Evolutionary conservation across 2,888 invertebrate genomes (phyloP), one percentile per base, ranked within the genome.

Genomic region (Cheilosia vulpina): DNA sequence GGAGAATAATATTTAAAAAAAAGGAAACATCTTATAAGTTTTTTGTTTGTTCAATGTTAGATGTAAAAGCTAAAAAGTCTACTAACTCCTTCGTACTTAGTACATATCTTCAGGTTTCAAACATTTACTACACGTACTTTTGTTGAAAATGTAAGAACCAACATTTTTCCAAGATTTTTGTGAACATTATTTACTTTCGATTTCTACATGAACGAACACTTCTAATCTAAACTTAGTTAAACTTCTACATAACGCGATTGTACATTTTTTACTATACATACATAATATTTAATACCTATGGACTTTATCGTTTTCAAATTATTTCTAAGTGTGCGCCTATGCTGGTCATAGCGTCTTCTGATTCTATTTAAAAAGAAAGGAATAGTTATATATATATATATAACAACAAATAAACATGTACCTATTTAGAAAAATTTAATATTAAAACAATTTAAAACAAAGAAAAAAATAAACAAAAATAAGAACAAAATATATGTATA

Each of bases 271-370:
- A 85, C 80, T 76, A 80, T 60, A 38, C 60, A 50, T 50, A 72
- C 31, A 57, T 27, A 34, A 76, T 66, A 80, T 76, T 75, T 76
- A 80, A 85, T 71, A 85, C 55, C 58, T 80, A 76, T 80, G 72
- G 80, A 85, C 76, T 85, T 85, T 76, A 77, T 27, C 66, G 71
- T 85, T 81, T 80, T 80, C 65, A 72, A 66, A 43, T 72, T 65
- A 79, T 53, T 72, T 75, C 62, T 87, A 82, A 82, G 87, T 81
- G 72, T 69, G 38, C 38, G 53, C 80, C 87, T 87, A 87, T 88
- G 87, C 87, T 88, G 88, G 87, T 79, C 87, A 88, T 88, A 81
- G 87, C 76, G 73, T 82, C 75, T 80, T 87, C 71, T 87, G 52
- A 68, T 55, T 79, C 47, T 82, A 68, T 77, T 87, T 73, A 71